These are phyloP conservation scores for Falco rusticolus DNA, from an alignment of 2,797 vertebrate genomes.

Conservation along the genomic window DNA sequence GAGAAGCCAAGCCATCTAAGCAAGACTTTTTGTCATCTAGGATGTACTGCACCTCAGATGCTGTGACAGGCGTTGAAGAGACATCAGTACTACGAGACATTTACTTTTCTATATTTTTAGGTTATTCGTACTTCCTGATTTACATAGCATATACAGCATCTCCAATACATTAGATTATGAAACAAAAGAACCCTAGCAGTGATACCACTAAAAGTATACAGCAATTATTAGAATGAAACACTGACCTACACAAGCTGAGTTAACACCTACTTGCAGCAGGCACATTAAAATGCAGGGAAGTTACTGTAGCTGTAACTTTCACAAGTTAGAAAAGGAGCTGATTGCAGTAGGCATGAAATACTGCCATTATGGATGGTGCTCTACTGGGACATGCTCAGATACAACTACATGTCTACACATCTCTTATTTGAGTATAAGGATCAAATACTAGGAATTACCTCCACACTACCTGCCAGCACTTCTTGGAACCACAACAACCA, in stretches of 20 bases:
- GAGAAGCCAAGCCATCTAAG: neutral
- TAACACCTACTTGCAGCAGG: neutral
- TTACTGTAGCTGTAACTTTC: neutral
- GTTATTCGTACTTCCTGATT: neutral
- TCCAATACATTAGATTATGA: neutral
- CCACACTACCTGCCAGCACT: neutral
- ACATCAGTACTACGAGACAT: fast-evolving
- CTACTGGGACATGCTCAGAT: neutral
- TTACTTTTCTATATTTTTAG: neutral
- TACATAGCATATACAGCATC: fast-evolving
- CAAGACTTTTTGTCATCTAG: neutral
- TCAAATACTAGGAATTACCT: neutral
- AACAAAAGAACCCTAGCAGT: neutral
- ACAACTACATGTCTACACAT: neutral
- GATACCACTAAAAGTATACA: neutral
- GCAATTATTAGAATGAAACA: neutral
- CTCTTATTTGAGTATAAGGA: neutral
- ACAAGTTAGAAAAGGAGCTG: neutral
- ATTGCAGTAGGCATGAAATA: neutral
- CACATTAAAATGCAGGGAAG: neutral
- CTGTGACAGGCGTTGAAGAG: neutral
- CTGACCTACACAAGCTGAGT: neutral
- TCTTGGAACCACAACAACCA: neutral
- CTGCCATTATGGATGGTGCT: neutral
- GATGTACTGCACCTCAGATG: neutral